Evolutionary conservation across 2,113 vertebrate species (phyloP), one percentile per base, ranked within the genome.

Genomic region (Gymnocephalus cernua): DNA sequence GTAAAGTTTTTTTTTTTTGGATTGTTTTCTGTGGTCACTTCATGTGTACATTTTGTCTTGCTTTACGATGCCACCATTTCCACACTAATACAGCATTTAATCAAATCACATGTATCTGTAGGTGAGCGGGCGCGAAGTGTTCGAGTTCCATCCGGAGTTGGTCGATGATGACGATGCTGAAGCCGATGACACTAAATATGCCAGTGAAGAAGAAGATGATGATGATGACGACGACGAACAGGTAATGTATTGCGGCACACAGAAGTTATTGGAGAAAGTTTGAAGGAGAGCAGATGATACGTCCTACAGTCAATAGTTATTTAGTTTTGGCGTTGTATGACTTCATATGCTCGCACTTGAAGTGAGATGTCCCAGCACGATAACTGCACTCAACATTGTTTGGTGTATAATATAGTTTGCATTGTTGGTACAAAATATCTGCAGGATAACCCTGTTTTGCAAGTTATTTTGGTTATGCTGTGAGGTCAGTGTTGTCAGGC

Each of bases 91-190:
- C 18, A 10, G 15, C 12, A 66, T 48, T 54, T 15, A 21, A 67
- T n/a, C 0, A 3, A 47, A 45, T 62, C 7, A 0, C 56, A 0
- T 73, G 21, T 65, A 0, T 72, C 6, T 63, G 2, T 47, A 99
- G 98, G 97, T 99, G 61, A 99, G 98, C 53, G 98, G 98, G 2
- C 96, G 98, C 21, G 98, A 99, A 83, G 97, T 99, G 25, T 99
- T 99, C 72, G 98, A 99, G 85, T 99, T 99, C 92, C 96, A 96
- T 12, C 98, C 98, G 0, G 98, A 99, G 85, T 25, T 99, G 89
- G 96, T 99, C 29, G 91, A 98, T 8, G 98, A 98, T 0, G 98
- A 99, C 35, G 98, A 99, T 14, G 98, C 95, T 44, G 98, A 99
- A 91, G 98, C 98, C 9, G 96, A 96, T 72, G 97, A 99, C 65